Base-by-base conservation (phyloP, 2,113 vertebrate species). In the Etheostoma spectabile region DNA sequence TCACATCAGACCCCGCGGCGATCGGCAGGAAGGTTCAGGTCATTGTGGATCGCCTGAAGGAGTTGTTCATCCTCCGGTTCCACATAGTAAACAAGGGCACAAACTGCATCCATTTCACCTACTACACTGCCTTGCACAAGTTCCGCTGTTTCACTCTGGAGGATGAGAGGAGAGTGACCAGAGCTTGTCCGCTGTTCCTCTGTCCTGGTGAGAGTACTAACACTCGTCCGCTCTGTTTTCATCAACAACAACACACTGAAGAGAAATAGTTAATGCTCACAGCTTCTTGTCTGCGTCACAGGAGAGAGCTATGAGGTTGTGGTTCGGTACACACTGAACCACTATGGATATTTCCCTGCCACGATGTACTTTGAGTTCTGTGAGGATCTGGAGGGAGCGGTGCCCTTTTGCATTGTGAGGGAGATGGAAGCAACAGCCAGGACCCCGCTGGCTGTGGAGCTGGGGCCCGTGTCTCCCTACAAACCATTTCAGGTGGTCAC, bases 291-390 rank as follows among this genome's bases (percentile, higher is more conserved):
- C 5, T n/a, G 21, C 11, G 21, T 46, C 8, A 1, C 91, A 98
- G 97, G 93, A 0, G 88, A 87, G 56, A 75, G 21, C 16, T 95
- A 96, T 72, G 86, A 94, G 8, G 86, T 99, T 24, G 74, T 87
- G 15, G 94, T 95, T 59, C 83, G 49, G 6, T 97, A 96, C 80
- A 76, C 67, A 24, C 85, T 95, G 30, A 24, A 48, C n/a, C 89
- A 94, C 56, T 93, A 95, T 0, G 97, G 97, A 4, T 95, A 87
- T 91, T 98, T 96, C 88, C 92, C 85, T 0, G 79, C 93, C 45
- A 88, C 93, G 0, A 42, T 99, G 88, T 78, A 94, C 83, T 96
- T 97, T 2, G 89, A 96, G 88, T 97, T 97, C 92, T 91, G 82
- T 74, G 94, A 93, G 4, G 95, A 95, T 65, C 76, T 81, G 0